phyloP scores from a whole-genome alignment of 2,797 vertebrate species.

The Phyllotis vaccarum region DNA sequence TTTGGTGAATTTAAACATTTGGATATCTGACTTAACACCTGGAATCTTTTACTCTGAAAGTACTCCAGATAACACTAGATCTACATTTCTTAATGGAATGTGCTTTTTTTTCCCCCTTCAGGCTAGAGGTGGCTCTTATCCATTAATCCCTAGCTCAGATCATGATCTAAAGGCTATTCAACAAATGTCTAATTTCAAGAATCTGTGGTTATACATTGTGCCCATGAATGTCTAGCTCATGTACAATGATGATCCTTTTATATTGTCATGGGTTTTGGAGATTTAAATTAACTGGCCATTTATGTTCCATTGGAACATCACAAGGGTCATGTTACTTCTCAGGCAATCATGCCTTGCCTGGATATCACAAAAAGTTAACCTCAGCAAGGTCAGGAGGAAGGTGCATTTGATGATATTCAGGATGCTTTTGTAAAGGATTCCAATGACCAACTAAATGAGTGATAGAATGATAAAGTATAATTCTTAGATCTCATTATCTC shows the following conservation, averaged over 20 bases:
- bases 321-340: background rate
- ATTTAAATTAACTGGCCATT: background rate
- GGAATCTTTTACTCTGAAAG: slow-evolving; percentile 36
- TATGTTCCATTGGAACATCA: background rate
- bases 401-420: background rate
- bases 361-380: slow-evolving; percentile 4
- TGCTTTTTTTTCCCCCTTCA: slow-evolving; percentile 36
- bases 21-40: slow-evolving; percentile 55
- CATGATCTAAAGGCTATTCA: background rate
- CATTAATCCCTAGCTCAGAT: background rate
- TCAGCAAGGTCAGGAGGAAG: background rate
- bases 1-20: slow-evolving; percentile 53
- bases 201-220: background rate
- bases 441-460: background rate
- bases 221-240: background rate
- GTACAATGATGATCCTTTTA: background rate
- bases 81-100: background rate
- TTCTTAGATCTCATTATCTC: background rate
- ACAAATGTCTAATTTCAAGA: background rate
- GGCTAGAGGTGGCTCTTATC: background rate
- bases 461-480: background rate
- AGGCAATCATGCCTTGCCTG: background rate
- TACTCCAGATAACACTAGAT: slow-evolving; percentile 18
- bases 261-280: background rate
- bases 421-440: background rate